A percentile compares a stretch with the other conserved stretches of the same genome.
These are phyloP conservation scores for Microplitis mediator DNA, from an alignment of 1,140 invertebrate genomes.

Conservation along the genomic window DNA sequence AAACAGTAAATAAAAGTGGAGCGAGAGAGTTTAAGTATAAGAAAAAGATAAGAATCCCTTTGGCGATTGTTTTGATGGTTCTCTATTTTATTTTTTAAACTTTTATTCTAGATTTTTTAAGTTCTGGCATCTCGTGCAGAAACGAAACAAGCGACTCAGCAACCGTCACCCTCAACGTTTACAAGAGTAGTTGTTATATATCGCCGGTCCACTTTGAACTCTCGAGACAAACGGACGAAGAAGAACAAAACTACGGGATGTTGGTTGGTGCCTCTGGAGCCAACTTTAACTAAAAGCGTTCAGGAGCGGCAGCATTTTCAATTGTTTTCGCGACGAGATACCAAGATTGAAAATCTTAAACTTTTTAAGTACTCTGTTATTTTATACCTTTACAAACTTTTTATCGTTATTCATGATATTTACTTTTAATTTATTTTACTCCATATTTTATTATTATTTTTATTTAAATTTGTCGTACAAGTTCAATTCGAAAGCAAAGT, in stretches of 20 bases:
- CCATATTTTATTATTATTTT: neutral
- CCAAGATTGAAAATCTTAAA: slow-evolving; percentile 12
- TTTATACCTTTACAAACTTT: neutral
- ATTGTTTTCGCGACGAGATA: neutral
- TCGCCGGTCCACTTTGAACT: neutral
- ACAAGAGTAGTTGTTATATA: slow-evolving; percentile 5
- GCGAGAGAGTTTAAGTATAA: no score
- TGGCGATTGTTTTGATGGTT: slow-evolving; percentile 2
- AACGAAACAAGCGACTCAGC: neutral
- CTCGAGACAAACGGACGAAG: neutral
- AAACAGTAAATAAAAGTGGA: no score
- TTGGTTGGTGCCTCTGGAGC: neutral
- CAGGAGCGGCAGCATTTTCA: neutral
- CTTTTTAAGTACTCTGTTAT: slow-evolving; percentile 12
- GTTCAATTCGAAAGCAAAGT: neutral
- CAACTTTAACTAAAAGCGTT: no score
- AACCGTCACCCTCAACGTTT: neutral
- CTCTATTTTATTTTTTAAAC: neutral
- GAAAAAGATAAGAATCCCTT: neutral
- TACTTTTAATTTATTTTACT: neutral
- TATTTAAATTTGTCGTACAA: neutral
- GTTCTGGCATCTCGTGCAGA: no score
- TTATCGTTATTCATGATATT: slow-evolving; percentile 6
- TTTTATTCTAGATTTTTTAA: no score
- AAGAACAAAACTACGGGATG: neutral